A percentile compares a stretch with the other conserved stretches of the same genome.
phyloP scores from a whole-genome alignment of 2,113 vertebrate species.

The Spea bombifrons region DNA sequence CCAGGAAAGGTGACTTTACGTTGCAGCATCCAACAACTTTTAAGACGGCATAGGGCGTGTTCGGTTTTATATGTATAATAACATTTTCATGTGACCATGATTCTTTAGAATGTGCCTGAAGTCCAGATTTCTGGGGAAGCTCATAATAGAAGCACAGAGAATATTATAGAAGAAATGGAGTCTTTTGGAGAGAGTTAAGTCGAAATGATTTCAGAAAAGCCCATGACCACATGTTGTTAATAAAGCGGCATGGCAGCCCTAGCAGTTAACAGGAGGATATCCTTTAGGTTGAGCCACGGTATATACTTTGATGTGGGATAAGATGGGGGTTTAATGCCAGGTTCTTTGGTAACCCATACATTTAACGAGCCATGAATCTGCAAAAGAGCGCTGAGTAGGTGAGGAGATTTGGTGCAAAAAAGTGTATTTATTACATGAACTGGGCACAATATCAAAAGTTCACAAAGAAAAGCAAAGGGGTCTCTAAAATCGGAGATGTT shows the following conservation, averaged over 20 bases:
- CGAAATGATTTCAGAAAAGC: constrained; percentile 15
- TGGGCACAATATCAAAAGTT: constrained; percentile 35
- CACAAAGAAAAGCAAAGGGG: constrained; percentile 6
- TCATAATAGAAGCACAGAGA: neutral
- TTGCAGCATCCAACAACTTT: too few relatives aligned
- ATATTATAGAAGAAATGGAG: neutral
- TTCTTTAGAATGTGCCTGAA: neutral
- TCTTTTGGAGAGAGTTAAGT: constrained; percentile 27
- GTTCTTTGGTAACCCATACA: constrained; percentile 35
- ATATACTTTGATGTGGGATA: constrained; percentile 43
- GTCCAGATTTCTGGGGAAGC: neutral
- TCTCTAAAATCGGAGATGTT: constrained; percentile 2
- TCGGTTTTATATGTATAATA: too few relatives aligned
- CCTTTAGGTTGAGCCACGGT: constrained; percentile 37
- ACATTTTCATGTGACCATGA: neutral
- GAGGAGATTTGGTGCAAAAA: constrained; percentile 39
- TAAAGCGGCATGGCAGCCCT: constrained; percentile 34
- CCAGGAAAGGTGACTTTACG: too few relatives aligned
- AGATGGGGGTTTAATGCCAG: constrained; percentile 41
- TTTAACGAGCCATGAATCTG: constrained; percentile 32
- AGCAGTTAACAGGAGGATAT: constrained; percentile 43
- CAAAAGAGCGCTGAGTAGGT: constrained; percentile 42
- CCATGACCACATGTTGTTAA: constrained; percentile 42
- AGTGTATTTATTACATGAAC: constrained; percentile 37
- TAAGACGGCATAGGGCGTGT: too few relatives aligned